phyloP scores from a whole-genome alignment of 2,797 vertebrate species.

The Dicrostonyx torquatus region DNA sequence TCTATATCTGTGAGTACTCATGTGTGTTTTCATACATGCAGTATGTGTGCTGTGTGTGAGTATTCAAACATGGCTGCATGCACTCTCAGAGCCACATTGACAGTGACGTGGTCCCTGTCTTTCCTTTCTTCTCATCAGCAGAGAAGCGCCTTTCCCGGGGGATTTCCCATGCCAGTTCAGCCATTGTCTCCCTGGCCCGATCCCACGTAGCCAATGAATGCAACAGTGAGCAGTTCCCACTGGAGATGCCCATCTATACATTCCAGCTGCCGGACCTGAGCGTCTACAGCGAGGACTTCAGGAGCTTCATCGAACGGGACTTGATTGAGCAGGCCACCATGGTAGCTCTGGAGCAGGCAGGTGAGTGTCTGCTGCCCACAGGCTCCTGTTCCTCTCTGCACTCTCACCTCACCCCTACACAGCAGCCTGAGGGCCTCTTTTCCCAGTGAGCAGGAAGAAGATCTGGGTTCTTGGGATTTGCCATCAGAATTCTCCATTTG shows the following conservation, averaged over 20 bases:
- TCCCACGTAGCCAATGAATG: constrained; percentile 96
- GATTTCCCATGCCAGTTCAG: constrained; percentile 99
- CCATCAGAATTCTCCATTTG: neutral
- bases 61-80: neutral
- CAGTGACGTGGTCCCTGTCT: neutral
- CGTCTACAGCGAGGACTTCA: constrained; percentile 98
- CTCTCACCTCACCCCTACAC: neutral
- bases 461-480: neutral
- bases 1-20: neutral
- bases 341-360: constrained; percentile 98
- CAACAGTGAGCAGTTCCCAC: constrained; percentile 95
- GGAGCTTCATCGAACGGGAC: constrained; percentile 97
- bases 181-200: constrained; percentile 97
- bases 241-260: constrained; percentile 99
- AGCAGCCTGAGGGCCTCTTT: neutral
- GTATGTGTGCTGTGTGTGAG: neutral
- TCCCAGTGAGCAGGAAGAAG: neutral
- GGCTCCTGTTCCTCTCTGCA: neutral
- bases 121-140: constrained; percentile 72
- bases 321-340: constrained; percentile 99
- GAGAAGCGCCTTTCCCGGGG: constrained; percentile 98
- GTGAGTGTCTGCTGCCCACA: constrained; percentile 83
- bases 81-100: neutral
- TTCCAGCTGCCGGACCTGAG: constrained; percentile 99
- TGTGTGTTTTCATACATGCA: neutral